Evolutionary conservation across 2,888 invertebrate genomes (phyloP), one percentile per base, ranked within the genome.

Genomic region (Dichetophora obliterata): DNA sequence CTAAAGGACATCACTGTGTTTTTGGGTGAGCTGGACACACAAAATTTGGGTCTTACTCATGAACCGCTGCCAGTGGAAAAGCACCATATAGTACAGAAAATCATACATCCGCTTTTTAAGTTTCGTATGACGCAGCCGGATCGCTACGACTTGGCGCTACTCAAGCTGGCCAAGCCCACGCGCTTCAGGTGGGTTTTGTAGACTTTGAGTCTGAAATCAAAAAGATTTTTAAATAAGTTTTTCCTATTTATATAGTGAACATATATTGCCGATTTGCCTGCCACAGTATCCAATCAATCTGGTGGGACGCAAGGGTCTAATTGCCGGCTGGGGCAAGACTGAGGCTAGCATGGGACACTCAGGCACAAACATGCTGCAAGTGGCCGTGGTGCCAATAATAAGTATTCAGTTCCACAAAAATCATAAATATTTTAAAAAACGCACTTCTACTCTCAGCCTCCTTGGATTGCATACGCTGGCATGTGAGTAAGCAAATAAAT

Each of bases 251-350:
- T 72, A 14, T 69, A 85, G 88, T 48, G 88, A 86, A 75, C 94
- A 95, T 84, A 95, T 96, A 80, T 89, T 94, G 37, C 95, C 96
- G 1, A 95, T 96, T 77, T 96, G 96, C 83, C 90, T 96, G 61
- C 96, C 96, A 0, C 91, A 91, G 9, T 82, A 85, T 73, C 86
- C 88, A 19, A 86, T 91, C 50, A 85, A 88, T 24, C 81, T 91
- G 68, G 88, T 89, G 63, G 92, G 93, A 0, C 90, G 91, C 77
- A 91, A 91, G 76, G 94, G 92, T 0, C 90, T 93, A 0, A 95
- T 95, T 0, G 95, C 95, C 0, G 95, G 95, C 0, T 96, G 95
- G 95, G 95, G 95, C 1, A 95, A 95, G 88, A 94, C 95, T 0
- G 94, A 94, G 80, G 91, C 93, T 0, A 92, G 92, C 61, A 91